Evolutionary conservation across 2,888 invertebrate genomes (phyloP), one percentile per base, ranked within the genome.

Genomic region (Diplazon laetatorius): DNA sequence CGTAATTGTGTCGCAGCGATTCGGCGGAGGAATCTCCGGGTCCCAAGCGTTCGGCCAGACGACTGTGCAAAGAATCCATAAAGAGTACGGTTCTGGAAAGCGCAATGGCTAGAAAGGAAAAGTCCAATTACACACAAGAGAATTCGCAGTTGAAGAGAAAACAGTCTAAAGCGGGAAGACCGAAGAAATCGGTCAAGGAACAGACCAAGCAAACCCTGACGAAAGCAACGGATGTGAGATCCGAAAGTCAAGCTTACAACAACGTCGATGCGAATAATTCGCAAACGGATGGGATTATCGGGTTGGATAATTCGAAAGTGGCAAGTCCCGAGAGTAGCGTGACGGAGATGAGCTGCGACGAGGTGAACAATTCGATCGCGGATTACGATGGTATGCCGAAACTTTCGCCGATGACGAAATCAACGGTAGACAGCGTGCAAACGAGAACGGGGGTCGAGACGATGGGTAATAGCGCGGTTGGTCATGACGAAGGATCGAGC

Each of bases 71-170:
- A 86, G 94, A 94, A 83, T 92, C 89, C 4, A 82, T 87, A 37
- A 88, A 88, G 48, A 89, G 90, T 60, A 94, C 95, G 60, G 93
- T 95, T 35, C 89, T 95, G 20, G 94, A 95, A 79, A 94, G 93
- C 89, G 95, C 95, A 9, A 95, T 95, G 84, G 95, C 95, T 0
- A 92, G 95, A 12, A 95, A 95, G 87, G 95, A 95, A 87, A 95
- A 95, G 83, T 94, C 94, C 0, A 95, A 94, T 84, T 93, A 93
- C 59, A 91, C 90, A 0, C 89, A 87, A 57, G 91, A 90, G 70
- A 87, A 85, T 78, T 82, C 86, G 35, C 87, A 88, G 20, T 85
- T 87, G 75, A 86, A 87, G 42, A 87, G 87, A 76, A 90, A 86
- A 66, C 88, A 89, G 60, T 88, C 73, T 30, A 89, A 86, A 74